Percentiles rank a stretch among this genome's conserved stretches.
Evolutionary conservation across 2,888 invertebrate genomes (phyloP).

Genomic region (Amphipyra tragopoginis): DNA sequence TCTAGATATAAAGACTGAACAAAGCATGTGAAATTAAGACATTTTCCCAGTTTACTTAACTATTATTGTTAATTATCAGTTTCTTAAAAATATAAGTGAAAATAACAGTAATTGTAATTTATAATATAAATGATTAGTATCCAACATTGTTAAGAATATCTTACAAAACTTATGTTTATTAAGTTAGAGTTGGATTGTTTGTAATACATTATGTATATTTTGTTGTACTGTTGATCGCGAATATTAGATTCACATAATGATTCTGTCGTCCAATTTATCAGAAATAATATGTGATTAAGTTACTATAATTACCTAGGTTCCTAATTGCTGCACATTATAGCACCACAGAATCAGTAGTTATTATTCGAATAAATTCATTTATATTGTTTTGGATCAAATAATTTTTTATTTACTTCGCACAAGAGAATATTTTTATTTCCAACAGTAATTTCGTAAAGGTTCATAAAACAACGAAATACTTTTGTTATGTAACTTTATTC

Average conservation of each 20-base stretch:
- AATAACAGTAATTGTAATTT: slow-evolving; percentile 62
- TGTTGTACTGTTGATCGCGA: slow-evolving; percentile 56
- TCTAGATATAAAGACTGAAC: slow-evolving; percentile 58
- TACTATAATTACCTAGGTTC: slow-evolving; percentile 52
- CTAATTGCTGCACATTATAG: slow-evolving; percentile 66
- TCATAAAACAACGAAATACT: slow-evolving; percentile 61
- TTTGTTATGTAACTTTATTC: slow-evolving; percentile 85
- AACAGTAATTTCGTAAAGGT: slow-evolving; percentile 13
- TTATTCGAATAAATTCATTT: slow-evolving; percentile 69
- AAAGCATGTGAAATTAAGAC: slow-evolving; percentile 51
- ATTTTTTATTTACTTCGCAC: slow-evolving; percentile 46
- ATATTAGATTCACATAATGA: slow-evolving; percentile 57
- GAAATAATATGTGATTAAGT: slow-evolving; percentile 63
- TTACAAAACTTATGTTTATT: slow-evolving; percentile 68
- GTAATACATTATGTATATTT: slow-evolving; percentile 56
- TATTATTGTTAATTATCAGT: slow-evolving; percentile 44
- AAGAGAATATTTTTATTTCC: slow-evolving; percentile 6
- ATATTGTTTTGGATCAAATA: slow-evolving; percentile 58
- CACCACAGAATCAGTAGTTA: slow-evolving; percentile 69
- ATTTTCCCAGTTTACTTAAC: slow-evolving; percentile 40
- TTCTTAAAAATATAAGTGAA: slow-evolving; percentile 46
- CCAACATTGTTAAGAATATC: slow-evolving; percentile 70
- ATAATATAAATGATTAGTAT: slow-evolving; percentile 60
- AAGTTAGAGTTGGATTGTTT: slow-evolving; percentile 69
- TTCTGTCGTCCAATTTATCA: slow-evolving; percentile 58